Percentiles rank a stretch among this genome's conserved stretches.
Evolutionary conservation across 2,888 invertebrate species (phyloP).

Genomic region (Apocheima hispidaria): DNA sequence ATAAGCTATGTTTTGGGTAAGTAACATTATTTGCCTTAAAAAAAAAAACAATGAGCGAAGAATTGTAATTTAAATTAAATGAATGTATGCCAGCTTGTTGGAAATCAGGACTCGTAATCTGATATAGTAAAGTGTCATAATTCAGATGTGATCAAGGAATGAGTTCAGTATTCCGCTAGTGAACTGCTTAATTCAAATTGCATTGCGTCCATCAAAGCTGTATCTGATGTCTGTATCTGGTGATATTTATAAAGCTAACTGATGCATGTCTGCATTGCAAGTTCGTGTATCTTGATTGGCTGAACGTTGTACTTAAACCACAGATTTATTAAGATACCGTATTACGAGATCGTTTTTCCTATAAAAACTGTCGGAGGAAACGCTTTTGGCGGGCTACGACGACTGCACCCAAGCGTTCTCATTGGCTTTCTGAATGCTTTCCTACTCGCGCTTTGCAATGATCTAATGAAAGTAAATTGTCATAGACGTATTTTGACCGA

Average conservation of each 20-base stretch:
- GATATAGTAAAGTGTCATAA: conserved; percentile 39
- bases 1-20: no score
- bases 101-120: conserved; percentile 1
- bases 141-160: conserved; percentile 50
- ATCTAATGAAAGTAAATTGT: no score
- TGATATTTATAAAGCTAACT: conserved; percentile 36
- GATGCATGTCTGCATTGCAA: conserved; percentile 34
- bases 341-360: no score
- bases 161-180: conserved; percentile 47
- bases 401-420: no score
- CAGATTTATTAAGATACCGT: no score
- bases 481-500: no score
- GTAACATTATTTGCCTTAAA: no score
- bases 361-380: no score
- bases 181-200: conserved; percentile 56
- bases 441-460: no score
- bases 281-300: conserved; percentile 35
- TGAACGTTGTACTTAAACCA: conserved; percentile 19
- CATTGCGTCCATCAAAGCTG: conserved; percentile 46
- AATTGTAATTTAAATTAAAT: no score
- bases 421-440: no score
- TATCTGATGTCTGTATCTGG: conserved; percentile 41
- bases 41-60: neutral
- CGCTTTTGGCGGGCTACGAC: no score
- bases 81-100: conserved; percentile 1